These are phyloP conservation scores for Venustaconcha ellipsiformis DNA, from an alignment of 1,140 invertebrate genomes.

Conservation along the genomic window DNA sequence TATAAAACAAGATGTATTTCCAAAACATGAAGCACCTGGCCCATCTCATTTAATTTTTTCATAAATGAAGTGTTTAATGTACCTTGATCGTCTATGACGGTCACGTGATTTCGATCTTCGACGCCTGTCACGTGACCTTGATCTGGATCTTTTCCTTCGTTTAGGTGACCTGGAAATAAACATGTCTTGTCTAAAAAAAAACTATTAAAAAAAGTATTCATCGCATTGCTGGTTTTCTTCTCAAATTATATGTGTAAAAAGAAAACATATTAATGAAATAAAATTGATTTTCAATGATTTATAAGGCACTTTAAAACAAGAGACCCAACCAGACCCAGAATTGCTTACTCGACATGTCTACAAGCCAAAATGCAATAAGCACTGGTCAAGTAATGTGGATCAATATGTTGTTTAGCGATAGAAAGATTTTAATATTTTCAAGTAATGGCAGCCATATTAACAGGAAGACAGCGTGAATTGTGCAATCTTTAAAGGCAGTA, in stretches of 20 bases:
- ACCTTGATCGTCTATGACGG: constrained; percentile 61
- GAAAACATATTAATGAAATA: not conserved
- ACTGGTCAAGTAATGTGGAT: too few species aligned
- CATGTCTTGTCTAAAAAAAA: not conserved
- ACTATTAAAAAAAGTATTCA: not conserved
- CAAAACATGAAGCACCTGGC: not conserved
- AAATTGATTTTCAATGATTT: not conserved
- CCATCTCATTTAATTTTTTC: not conserved
- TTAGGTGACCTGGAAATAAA: constrained; percentile 59
- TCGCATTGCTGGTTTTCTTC: not conserved
- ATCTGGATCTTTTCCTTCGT: constrained; percentile 66
- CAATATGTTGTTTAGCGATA: too few species aligned
- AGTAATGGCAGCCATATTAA: too few species aligned
- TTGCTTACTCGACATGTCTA: too few species aligned
- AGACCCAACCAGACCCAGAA: too few species aligned
- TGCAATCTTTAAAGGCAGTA: too few species aligned
- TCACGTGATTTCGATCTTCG: constrained; percentile 74
- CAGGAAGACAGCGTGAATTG: too few species aligned
- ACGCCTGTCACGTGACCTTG: constrained; percentile 60
- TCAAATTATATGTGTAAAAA: not conserved
- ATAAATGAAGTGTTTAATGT: constrained; percentile 2
- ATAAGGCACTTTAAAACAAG: not conserved
- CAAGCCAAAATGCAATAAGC: too few species aligned
- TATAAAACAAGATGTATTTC: not conserved
- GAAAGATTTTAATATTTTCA: too few species aligned